Base-by-base conservation (phyloP, 2,888 invertebrate genomes). In the Flabesymbios commensalis region DNA sequence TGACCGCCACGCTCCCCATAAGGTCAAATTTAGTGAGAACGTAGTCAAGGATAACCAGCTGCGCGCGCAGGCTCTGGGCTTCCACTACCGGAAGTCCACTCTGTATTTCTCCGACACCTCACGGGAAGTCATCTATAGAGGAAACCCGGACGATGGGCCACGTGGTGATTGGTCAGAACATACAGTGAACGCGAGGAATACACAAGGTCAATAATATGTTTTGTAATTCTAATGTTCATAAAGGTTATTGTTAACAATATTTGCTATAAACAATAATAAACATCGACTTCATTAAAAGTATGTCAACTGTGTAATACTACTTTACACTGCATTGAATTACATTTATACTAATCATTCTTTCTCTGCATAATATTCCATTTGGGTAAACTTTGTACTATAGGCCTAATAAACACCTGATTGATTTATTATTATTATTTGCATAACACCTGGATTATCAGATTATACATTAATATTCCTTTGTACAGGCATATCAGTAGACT, bases 401-500 rank as follows among this genome's bases (percentile, higher is more conserved):
- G n/a, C n/a, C n/a, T n/a, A n/a, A n/a, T n/a, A n/a, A n/a, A n/a
- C n/a, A n/a, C n/a, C n/a, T n/a, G n/a, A n/a, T n/a, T n/a, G n/a
- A n/a, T n/a, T n/a, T n/a, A n/a, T n/a, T n/a, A n/a, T n/a, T n/a
- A n/a, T n/a, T n/a, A n/a, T n/a, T n/a, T n/a, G n/a, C n/a, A n/a
- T n/a, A n/a, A n/a, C n/a, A n/a, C n/a, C n/a, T n/a, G n/a, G n/a
- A n/a, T n/a, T n/a, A n/a, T n/a, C n/a, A n/a, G n/a, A n/a, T n/a
- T n/a, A n/a, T n/a, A n/a, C n/a, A n/a, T n/a, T n/a, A n/a, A n/a
- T n/a, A n/a, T n/a, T n/a, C n/a, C n/a, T n/a, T 22, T 4, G n/a
- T 1, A 24, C 52, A 65, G 65, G 65, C 32, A 49, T 65, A 5
- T 22, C 62, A 4, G 59, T 62, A 10, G 61, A 62, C 24, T 65